Evolutionary conservation across 2,888 invertebrate species (phyloP), one percentile per base, ranked within the genome.

Genomic region (Amphimallon solstitiale): DNA sequence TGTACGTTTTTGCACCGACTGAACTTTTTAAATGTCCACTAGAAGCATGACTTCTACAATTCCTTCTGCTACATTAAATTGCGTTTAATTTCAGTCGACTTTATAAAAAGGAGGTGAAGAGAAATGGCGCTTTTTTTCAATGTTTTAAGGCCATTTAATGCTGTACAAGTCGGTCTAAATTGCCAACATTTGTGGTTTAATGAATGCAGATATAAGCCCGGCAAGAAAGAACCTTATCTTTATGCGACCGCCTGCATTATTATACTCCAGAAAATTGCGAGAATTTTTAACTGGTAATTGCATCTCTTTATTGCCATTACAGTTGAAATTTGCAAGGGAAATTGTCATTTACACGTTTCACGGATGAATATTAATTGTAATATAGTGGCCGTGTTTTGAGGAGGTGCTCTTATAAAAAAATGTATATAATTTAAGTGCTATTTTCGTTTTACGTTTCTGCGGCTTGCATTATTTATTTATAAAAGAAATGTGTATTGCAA

Each of bases 261-360:
- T 51, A 17, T 34, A 51, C 51, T 17, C 14, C 43, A 45, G 56
- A 59, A 51, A 51, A 54, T 59, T 43, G 56, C 56, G 43, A 59
- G 56, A 59, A 59, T 59, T 59, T 59, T 59, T 59, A 59, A 43
- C 43, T 29, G 43, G 43, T 59, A 59, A 59, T 59, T 43, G 56
- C 43, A 29, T 12, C 29, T 23, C 29, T 29, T 43, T 59, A 29
- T 23, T 43, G 43, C 56, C 43, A 12, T 43, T 29, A 34, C 43
- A 9, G 15, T 29, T 17, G 43, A 59, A 43, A 59, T 59, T 59
- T 29, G 43, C 56, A 43, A 34, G 43, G 56, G 56, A 59, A 59
- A 59, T 59, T 45, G 56, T 43, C 43, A 43, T 43, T 59, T 59
- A 14, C 43, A 15, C 17, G 29, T 23, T 43, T 34, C 6, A 23